Conservation (phyloP, 1,140 invertebrate genomes). For the Pectinophora gossypiella region DNA sequence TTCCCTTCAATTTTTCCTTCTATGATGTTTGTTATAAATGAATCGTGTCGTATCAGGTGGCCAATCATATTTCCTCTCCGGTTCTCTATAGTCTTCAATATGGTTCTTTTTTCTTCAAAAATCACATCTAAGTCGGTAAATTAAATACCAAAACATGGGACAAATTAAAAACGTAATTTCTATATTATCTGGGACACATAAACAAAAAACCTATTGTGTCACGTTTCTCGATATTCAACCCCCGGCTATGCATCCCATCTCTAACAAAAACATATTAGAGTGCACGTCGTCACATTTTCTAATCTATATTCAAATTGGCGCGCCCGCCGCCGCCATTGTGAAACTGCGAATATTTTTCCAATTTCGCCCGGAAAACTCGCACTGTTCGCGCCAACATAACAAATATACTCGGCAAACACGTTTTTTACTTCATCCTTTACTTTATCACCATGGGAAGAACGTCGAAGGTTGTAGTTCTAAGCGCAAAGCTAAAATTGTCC, state of each 20-base stretch:
- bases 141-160: too few relatives aligned
- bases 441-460: not conserved
- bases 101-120: too few relatives aligned
- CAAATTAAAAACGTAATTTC: too few relatives aligned
- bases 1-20: too few relatives aligned
- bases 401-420: not conserved
- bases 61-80: too few relatives aligned
- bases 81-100: too few relatives aligned
- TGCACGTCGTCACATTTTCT: constrained; percentile 60
- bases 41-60: too few relatives aligned
- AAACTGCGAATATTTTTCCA: constrained; percentile 63
- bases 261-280: constrained; percentile 57
- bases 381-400: not conserved
- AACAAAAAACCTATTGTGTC: too few relatives aligned
- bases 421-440: not conserved
- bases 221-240: not conserved
- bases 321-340: constrained; percentile 45
- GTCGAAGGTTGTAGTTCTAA: not conserved
- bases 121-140: too few relatives aligned
- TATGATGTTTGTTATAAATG: too few relatives aligned
- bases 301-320: constrained; percentile 69
- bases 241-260: constrained; percentile 22
- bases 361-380: constrained; percentile 28
- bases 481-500: not conserved
- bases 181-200: too few relatives aligned